phyloP scores from a whole-genome alignment of 2,888 invertebrate genomes.

The Caenorhabditis wallacei region DNA sequence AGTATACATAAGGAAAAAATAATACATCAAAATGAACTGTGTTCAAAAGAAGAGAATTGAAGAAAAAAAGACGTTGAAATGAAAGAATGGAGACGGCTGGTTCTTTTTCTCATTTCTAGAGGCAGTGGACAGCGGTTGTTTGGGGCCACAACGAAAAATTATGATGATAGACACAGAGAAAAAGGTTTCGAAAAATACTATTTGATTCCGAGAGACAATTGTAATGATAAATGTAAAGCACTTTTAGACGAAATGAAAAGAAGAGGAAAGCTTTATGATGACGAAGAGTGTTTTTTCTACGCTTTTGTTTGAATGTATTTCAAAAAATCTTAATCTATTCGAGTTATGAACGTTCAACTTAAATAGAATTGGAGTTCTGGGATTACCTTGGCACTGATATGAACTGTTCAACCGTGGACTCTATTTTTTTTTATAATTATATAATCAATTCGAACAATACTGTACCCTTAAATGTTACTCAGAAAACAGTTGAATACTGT shows the following conservation, averaged over 20 bases:
- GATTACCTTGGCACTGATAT: too few species aligned
- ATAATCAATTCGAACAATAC: too few species aligned
- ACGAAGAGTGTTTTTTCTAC: too few species aligned
- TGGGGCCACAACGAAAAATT: slow-evolving; percentile 20
- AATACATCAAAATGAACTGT: background rate
- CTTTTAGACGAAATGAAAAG: background rate
- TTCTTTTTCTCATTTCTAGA: slow-evolving; percentile 1
- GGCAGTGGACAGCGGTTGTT: background rate
- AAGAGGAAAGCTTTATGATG: background rate
- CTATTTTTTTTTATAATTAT: too few species aligned
- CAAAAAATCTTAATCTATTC: too few species aligned
- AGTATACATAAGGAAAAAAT: background rate
- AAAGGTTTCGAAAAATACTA: background rate
- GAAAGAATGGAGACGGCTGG: slow-evolving; percentile 13
- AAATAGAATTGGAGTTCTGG: too few species aligned
- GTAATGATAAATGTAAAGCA: slow-evolving; percentile 2
- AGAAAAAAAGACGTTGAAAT: background rate
- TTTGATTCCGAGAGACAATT: slow-evolving; percentile 7
- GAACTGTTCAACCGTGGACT: too few species aligned
- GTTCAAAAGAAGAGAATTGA: background rate
- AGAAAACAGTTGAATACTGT: too few species aligned
- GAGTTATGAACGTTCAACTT: too few species aligned
- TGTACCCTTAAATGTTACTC: too few species aligned
- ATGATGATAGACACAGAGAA: slow-evolving; percentile 25
- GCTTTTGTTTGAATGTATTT: too few species aligned